Evolutionary conservation across 2,113 vertebrate genomes (phyloP).

Genomic region (Silurus meridionalis): DNA sequence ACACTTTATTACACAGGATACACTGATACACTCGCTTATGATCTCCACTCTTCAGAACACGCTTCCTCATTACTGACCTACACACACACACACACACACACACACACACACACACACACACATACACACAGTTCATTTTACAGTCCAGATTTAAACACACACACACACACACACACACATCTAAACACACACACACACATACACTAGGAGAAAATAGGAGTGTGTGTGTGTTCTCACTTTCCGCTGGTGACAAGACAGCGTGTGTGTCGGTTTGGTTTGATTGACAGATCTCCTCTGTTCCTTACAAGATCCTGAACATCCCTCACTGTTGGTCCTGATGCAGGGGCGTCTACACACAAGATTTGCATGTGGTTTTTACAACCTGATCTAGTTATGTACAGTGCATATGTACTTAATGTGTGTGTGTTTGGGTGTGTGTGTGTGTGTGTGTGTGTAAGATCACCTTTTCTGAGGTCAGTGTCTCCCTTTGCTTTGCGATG

Average conservation of each 20-base stretch:
- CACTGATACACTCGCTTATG: slow-evolving; percentile 92
- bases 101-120: background rate
- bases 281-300: slow-evolving; percentile 35
- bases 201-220: background rate
- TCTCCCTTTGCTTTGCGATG: slow-evolving; percentile 79
- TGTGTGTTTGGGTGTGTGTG: slow-evolving; percentile 2
- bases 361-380: no score
- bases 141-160: background rate
- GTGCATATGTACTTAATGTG: no score
- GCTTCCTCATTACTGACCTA: slow-evolving; percentile 75
- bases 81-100: slow-evolving; percentile 40
- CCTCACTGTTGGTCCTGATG: slow-evolving; percentile 63
- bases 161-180: no score
- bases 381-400: no score
- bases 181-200: background rate
- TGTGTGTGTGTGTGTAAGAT: slow-evolving; percentile 5
- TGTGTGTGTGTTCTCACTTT: slow-evolving; percentile 50
- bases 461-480: slow-evolving; percentile 73
- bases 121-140: background rate
- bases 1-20: slow-evolving; percentile 89
- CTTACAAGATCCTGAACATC: slow-evolving; percentile 50
- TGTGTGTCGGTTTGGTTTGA: slow-evolving; percentile 51
- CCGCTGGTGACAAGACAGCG: slow-evolving; percentile 47
- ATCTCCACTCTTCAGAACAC: slow-evolving; percentile 79
- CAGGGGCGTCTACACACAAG: slow-evolving; percentile 60